phyloP scores from a whole-genome alignment of 2,113 vertebrate genomes.

The Balaeniceps rex region DNA sequence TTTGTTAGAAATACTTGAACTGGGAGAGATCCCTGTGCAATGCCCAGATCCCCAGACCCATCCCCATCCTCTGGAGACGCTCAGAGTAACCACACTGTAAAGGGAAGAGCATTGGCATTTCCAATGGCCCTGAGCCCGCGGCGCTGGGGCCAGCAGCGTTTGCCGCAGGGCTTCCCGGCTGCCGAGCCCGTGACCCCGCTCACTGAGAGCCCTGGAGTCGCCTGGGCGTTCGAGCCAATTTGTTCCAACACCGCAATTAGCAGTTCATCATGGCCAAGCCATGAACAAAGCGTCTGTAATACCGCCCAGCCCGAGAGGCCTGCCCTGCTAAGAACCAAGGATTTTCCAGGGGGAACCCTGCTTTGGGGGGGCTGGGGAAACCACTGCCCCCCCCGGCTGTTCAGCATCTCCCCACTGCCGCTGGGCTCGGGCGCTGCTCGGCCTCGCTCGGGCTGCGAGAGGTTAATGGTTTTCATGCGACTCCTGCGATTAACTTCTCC shows the following conservation, averaged over 20 bases:
- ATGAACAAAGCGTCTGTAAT: not conserved
- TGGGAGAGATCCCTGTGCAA: not conserved
- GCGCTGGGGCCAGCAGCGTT: not conserved
- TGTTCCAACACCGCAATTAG: not conserved
- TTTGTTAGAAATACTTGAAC: not conserved
- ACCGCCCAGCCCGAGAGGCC: not conserved
- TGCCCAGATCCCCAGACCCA: not conserved
- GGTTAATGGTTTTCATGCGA: constrained; percentile 6
- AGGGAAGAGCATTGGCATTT: not conserved
- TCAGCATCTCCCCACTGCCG: not conserved
- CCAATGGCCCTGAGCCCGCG: not conserved
- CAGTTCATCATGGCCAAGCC: not conserved
- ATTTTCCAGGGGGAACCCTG: not conserved
- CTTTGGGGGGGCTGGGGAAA: not conserved
- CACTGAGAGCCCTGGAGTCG: accelerated
- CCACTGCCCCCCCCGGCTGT: too few relatives aligned
- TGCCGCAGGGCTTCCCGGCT: not conserved
- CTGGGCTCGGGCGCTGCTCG: not conserved
- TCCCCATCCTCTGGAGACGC: not conserved
- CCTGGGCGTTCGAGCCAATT: not conserved
- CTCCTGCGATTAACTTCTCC: constrained; percentile 43
- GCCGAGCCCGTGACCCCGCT: accelerated
- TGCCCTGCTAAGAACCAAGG: not conserved
- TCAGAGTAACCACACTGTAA: not conserved
- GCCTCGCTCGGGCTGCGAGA: not conserved